phyloP scores from a whole-genome alignment of 2,113 vertebrate species.

The Catharus bicknelli region DNA sequence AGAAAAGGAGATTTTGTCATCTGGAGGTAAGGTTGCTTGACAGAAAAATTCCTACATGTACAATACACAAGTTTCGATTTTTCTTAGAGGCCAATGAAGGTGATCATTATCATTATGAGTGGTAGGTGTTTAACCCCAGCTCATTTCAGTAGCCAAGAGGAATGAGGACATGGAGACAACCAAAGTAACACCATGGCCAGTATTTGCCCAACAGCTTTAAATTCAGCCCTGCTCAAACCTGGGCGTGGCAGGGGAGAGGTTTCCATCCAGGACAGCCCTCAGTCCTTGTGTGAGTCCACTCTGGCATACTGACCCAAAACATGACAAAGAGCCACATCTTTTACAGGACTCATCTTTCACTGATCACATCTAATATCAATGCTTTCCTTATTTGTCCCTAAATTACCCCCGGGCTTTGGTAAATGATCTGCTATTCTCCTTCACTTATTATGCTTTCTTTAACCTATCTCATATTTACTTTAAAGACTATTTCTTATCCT shows the following conservation, averaged over 20 bases:
- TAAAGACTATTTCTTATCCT: background rate
- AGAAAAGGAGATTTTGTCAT: conserved; percentile 52
- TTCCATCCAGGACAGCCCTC: background rate
- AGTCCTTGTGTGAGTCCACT: background rate
- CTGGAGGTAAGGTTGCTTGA: conserved; percentile 26
- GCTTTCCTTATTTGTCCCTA: background rate
- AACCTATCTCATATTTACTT: background rate
- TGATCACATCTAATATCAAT: background rate
- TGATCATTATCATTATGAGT: background rate
- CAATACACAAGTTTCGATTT: background rate
- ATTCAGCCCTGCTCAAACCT: background rate
- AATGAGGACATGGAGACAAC: background rate
- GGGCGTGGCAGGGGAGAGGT: accelerated
- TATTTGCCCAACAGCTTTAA: background rate
- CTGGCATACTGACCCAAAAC: accelerated
- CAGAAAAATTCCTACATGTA: background rate
- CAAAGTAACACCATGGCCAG: background rate
- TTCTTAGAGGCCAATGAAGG: background rate
- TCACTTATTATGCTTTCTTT: background rate
- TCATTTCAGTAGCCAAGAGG: background rate
- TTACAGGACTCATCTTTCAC: background rate
- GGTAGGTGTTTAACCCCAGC: background rate
- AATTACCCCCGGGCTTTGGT: background rate
- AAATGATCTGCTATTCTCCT: background rate
- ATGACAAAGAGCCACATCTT: background rate